Base-by-base conservation (phyloP, 1,140 invertebrate genomes). In the Drosophila albomicans region DNA sequence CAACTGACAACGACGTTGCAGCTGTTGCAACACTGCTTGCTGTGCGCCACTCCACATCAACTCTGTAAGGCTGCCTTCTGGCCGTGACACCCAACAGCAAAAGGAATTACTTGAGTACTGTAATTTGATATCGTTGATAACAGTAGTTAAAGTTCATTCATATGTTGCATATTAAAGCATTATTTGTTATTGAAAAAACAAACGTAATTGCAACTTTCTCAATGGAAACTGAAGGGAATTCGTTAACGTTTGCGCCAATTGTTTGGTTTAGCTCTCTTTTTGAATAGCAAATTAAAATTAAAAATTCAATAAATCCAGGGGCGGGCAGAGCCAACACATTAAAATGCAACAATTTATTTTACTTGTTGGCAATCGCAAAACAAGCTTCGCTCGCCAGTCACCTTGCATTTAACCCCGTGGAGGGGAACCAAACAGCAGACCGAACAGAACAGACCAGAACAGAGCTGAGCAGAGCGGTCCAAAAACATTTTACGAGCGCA, bases 321-420 rank as follows among this genome's bases (percentile, higher is more conserved):
- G 8, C 2, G 7, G 35, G 35, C 35, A 10, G 35, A 10, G 59
- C 58, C 52, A 74, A 67, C 75, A 75, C 86, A 89, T 89, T 85
- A 89, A 89, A 89, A 89, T 89, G 81, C 85, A 89, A 89, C 85
- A 89, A 89, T 89, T 89, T 89, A 82, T 89, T 85, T 81, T 89
- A 85, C 86, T 89, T 85, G 86, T 85, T 89, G 81, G 75, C 75
- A 66, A 78, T 68, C 56, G 25, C 15, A 41, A 67, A 48, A 20
- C 20, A 25, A n/a, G 13, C n/a, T 20, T 48, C 48, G 1, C 38
- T 7, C 43, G 1, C 20, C 43, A 61, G 46, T 63, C 45, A 57
- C 63, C 38, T 46, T 70, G 67, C 57, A 78, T 64, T 68, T 68
- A 57, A 67, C 49, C 70, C 63, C 56, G 51, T 72, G 62, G 56